phyloP scores from a whole-genome alignment of 2,113 vertebrate genomes.

The Chelonoidis abingdonii region DNA sequence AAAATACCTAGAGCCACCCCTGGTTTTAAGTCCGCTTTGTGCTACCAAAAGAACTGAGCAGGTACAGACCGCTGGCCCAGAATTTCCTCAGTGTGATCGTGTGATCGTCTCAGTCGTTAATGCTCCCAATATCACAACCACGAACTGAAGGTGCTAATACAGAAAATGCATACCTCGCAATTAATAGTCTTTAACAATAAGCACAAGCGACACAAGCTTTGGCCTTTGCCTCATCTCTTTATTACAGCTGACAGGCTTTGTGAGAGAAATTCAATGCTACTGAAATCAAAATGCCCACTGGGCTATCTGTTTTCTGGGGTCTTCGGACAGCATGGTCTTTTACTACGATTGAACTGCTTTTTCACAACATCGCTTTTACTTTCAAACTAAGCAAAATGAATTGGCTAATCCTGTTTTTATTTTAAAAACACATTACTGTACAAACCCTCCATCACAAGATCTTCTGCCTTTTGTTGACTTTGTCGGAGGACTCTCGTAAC shows the following conservation, averaged over 20 bases:
- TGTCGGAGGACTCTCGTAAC: neutral
- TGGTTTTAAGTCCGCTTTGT: neutral
- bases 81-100: rapidly evolving
- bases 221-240: neutral
- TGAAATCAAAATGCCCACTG: neutral
- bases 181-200: neutral
- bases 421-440: neutral
- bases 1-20: too few species aligned
- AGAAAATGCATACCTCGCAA: neutral
- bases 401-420: neutral
- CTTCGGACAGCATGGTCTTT: neutral
- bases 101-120: rapidly evolving
- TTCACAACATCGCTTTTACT: neutral
- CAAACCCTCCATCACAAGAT: rapidly evolving
- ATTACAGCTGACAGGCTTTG: neutral
- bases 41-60: neutral
- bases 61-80: neutral
- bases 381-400: neutral
- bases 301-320: neutral
- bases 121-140: neutral
- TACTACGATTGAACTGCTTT: neutral
- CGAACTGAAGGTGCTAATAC: rapidly evolving
- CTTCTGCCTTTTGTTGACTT: neutral
- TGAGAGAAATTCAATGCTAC: neutral
- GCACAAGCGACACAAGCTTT: neutral